Evolutionary conservation across 2,113 vertebrate genomes (phyloP), one percentile per base, ranked within the genome.

Genomic region (Plecotus auritus): DNA sequence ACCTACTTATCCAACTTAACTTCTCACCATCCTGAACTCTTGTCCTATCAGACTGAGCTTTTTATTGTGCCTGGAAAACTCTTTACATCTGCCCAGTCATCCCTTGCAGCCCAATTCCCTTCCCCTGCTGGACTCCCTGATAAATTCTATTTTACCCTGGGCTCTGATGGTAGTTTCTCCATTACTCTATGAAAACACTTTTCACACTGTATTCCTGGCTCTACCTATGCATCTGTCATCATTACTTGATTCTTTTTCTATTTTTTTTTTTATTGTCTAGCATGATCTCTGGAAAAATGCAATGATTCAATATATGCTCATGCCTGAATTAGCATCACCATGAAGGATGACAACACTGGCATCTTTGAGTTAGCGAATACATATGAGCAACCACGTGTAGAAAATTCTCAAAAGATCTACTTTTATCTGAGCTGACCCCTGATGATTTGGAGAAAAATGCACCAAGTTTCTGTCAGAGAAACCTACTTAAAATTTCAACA

Each of bases 351-450:
- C 18, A 32, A 61, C 7, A 40, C 0, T 16, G 18, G 16, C 7
- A 61, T 9, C 74, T 45, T 64, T 20, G 47, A 54, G 12, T 76
- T 56, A 85, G 56, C 9, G 54, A 35, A 47, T 32, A 5, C 12
- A 14, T 17, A 74, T 0, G 6, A 67, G n/a, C 17, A 51, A 12
- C 5, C 1, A 23, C 0, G 16, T 10, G 18, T 42, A 45, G 18
- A 17, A n/a, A 37, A 16, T 40, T 83, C 73, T 56, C 54, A 64
- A 54, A 77, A 42, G 32, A n/a, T 45, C 47, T 69, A 28, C 67
- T 93, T 80, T 67, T 35, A 76, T 45, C 42, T 35, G 23, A 76
- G 35, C 22, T 35, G 59, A 85, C 6, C 9, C 26, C 81, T 69
- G 73, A 69, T 14, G 35, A 76, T 69, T 12, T 87, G 85, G 47